Percentiles rank a stretch among this genome's conserved stretches.
These are phyloP conservation scores for Pygoscelis adeliae DNA, from an alignment of 2,113 vertebrate species.

Conservation along the genomic window DNA sequence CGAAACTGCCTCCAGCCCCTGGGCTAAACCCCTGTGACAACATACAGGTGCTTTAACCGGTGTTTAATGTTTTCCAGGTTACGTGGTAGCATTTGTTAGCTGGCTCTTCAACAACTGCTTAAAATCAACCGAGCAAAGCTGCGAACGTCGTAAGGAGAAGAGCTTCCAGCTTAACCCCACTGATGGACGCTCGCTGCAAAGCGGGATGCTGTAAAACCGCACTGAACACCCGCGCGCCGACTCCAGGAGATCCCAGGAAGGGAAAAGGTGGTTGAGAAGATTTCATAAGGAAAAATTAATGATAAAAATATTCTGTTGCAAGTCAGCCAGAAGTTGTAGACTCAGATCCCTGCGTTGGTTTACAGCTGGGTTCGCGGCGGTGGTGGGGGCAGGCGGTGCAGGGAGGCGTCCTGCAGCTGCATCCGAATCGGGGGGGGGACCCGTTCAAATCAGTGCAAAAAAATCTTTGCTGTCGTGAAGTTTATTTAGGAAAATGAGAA, in stretches of 20 bases:
- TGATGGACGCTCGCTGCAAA: rapidly evolving
- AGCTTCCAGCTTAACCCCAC: neutral
- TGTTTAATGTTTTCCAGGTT: neutral
- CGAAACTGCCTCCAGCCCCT: neutral
- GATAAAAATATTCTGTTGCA: neutral
- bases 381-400: neutral
- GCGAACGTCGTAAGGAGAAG: rapidly evolving
- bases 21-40: neutral
- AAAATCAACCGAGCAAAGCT: neutral
- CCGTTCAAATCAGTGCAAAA: neutral
- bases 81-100: neutral
- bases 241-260: neutral
- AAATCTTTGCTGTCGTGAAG: neutral
- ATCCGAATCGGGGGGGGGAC: neutral
- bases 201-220: neutral
- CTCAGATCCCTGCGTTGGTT: neutral
- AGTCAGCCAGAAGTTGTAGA: neutral
- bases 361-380: neutral
- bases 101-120: neutral
- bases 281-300: neutral
- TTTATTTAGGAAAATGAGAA: neutral
- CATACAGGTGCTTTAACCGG: rapidly evolving
- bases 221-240: rapidly evolving
- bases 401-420: neutral
- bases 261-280: neutral